Conservation (phyloP, 2,113 vertebrate genomes). For the Clarias macrocephalus region DNA sequence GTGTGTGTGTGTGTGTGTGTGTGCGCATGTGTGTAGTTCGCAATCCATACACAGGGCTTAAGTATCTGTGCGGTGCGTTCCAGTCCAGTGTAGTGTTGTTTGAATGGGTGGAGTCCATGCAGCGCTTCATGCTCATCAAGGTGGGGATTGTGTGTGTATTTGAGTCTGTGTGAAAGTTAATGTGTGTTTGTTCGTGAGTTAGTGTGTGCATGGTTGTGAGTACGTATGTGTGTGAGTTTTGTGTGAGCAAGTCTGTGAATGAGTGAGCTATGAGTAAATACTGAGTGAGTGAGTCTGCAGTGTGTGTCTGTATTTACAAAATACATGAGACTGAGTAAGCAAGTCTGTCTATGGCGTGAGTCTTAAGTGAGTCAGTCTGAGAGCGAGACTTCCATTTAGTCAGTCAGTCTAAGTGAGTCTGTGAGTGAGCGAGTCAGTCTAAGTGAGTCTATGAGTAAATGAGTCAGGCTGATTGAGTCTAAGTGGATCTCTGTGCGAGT, state of each 20-base stretch:
- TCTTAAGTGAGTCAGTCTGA: not conserved
- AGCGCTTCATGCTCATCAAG: slow-evolving; percentile 99
- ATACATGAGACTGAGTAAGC: not conserved
- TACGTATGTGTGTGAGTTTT: not conserved
- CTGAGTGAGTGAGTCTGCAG: not conserved
- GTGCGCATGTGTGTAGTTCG: slow-evolving; percentile 76
- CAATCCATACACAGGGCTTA: slow-evolving; percentile 94
- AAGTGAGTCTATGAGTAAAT: not conserved
- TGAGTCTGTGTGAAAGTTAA: not conserved
- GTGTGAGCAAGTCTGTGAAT: not conserved
- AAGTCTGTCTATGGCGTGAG: not conserved
- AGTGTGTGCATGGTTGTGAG: not conserved
- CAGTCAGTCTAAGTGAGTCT: not conserved
- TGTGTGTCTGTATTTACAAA: too few relatives aligned
- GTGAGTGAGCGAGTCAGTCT: not conserved
- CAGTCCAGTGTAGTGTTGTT: slow-evolving; percentile 93
- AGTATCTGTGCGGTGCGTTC: slow-evolving; percentile 95
- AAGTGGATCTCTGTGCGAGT: not conserved
- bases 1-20: not conserved
- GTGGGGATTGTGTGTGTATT: slow-evolving; percentile 61
- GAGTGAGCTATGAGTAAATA: not conserved
- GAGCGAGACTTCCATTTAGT: too few relatives aligned
- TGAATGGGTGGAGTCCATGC: slow-evolving; percentile 98
- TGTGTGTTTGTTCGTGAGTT: not conserved
- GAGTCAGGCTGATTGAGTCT: not conserved